Conservation (phyloP, 2,888 invertebrate genomes). For the Caenorhabditis becei region DNA sequence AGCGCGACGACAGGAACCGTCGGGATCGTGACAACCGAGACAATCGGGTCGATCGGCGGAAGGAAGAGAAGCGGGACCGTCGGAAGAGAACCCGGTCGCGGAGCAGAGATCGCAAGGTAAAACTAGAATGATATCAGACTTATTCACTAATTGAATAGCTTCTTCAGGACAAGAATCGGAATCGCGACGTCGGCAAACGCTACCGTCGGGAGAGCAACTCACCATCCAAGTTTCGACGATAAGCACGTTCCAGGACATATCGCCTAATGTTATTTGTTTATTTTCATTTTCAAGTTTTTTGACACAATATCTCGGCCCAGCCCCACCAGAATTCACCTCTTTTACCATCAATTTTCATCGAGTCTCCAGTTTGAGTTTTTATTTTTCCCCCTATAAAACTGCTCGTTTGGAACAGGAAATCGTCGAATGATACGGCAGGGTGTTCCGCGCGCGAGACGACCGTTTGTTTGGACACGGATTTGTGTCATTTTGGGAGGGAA, state of each 20-base stretch:
- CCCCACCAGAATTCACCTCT: constrained; percentile 4
- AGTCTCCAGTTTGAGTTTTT: background rate
- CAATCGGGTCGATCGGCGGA: constrained; percentile 31
- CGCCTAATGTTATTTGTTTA: constrained; percentile 31
- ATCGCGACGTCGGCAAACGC: constrained; percentile 64
- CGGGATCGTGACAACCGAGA: constrained; percentile 47
- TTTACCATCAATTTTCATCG: background rate
- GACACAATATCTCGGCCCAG: constrained; percentile 24
- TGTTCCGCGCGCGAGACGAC: background rate
- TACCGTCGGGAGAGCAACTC: constrained; percentile 43
- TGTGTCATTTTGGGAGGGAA: constrained; percentile 42
- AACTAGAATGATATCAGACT: background rate
- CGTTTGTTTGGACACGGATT: constrained; percentile 55
- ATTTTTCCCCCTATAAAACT: no score
- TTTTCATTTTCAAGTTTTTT: constrained; percentile 12
- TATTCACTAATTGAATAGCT: background rate
- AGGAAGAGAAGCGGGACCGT: constrained; percentile 42
- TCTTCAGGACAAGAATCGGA: constrained; percentile 51
- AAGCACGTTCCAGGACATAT: background rate
- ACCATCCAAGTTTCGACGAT: constrained; percentile 43
- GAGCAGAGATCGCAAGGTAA: constrained; percentile 48
- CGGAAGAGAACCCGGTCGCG: constrained; percentile 51
- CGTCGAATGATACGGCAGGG: background rate
- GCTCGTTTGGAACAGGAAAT: no score
- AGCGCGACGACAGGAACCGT: constrained; percentile 46